Evolutionary conservation across 2,888 invertebrate genomes (phyloP), one percentile per base, ranked within the genome.

Genomic region (Drosophila peninsularis): DNA sequence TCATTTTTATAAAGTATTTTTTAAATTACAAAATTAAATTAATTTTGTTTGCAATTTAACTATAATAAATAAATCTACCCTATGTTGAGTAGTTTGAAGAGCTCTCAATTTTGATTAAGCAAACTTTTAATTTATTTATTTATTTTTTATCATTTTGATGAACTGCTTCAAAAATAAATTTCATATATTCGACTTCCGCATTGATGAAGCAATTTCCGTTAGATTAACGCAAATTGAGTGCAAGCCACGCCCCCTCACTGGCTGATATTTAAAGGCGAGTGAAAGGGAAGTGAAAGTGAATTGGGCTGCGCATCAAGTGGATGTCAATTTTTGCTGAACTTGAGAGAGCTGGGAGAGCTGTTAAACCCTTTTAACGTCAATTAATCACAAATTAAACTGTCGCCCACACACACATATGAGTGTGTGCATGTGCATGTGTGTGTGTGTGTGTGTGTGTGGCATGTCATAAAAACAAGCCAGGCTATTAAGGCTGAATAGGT

Each of bases 331-430:
- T 52, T 42, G 41, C 36, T 19, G 45, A 44, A 34, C n/a, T 37
- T 50, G 49, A 34, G 49, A 45, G 24, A n/a, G 27, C 27, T 37
- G 52, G 60, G 63, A 50, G 68, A 30, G 45, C 64, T 74, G 87
- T 81, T 84, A 84, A 89, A 89, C 84, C 89, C 84, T 85, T 85
- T 85, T 87, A 85, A 89, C 88, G 89, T 85, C 84, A 85, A 85
- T 85, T 85, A 85, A 85, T 89, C 89, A 84, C 89, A 85, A 85
- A 85, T 85, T 85, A 85, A 85, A 81, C 87, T 79, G 78, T 83
- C 87, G 78, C 65, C 55, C 65, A 42, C 64, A 74, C 60, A 62
- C 6, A n/a, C 5, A 10, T 10, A 5, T 3, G 47, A 13, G 30
- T 7, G 47, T 47, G 30, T 11, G 30, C 30, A 7, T 30, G 5